These are phyloP conservation scores for Heliconius ismenius DNA, from an alignment of 2,888 invertebrate genomes.

Conservation along the genomic window DNA sequence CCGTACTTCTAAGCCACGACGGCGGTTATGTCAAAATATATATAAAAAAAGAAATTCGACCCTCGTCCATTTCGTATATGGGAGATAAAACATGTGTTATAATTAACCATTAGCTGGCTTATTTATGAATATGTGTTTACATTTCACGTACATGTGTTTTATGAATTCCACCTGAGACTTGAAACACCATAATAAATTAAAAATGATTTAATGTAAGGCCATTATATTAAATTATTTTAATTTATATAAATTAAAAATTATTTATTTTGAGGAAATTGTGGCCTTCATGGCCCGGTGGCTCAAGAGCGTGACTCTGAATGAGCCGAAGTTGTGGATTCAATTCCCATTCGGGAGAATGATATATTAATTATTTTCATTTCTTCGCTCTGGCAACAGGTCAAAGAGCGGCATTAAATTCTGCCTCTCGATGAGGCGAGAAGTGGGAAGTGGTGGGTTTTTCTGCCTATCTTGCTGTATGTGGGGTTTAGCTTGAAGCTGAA, in stretches of 20 bases:
- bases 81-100: neutral
- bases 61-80: neutral
- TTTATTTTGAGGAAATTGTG: no score
- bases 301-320: no score
- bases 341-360: no score
- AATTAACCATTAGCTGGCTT: neutral
- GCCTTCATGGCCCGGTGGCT: no score
- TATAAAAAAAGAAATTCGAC: neutral
- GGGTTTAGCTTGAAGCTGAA: no score
- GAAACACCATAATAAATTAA: conserved; percentile 4
- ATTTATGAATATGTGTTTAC: conserved; percentile 4
- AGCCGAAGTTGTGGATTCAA: no score
- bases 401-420: no score
- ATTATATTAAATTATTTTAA: no score
- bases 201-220: neutral
- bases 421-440: no score
- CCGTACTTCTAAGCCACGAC: neutral
- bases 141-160: conserved; percentile 5
- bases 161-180: conserved; percentile 10
- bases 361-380: neutral
- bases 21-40: neutral
- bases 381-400: neutral
- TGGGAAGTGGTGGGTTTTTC: no score
- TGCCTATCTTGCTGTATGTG: no score
- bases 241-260: no score